Conservation (phyloP, 2,113 vertebrate genomes). For the Cyprinodon tularosa region DNA sequence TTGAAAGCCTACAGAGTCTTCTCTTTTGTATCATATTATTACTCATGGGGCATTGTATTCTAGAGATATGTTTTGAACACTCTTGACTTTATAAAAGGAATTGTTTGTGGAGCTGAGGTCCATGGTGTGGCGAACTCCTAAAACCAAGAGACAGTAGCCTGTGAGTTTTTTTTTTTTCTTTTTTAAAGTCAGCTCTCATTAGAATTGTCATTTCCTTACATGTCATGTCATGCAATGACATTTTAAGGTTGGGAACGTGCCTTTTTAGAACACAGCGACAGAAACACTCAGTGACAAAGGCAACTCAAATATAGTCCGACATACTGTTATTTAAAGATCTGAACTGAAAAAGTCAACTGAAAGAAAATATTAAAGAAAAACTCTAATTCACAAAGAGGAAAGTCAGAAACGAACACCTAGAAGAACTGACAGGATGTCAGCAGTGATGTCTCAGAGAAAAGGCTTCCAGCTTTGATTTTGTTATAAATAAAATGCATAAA, state of each 20-base stretch:
- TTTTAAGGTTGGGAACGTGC: conserved; percentile 52
- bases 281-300: conserved; percentile 53
- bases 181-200: conserved; percentile 43
- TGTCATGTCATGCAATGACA: conserved; percentile 63
- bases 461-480: conserved; percentile 16
- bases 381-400: conserved; percentile 32
- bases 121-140: conserved; percentile 54
- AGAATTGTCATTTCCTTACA: conserved; percentile 68
- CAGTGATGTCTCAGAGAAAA: conserved; percentile 18
- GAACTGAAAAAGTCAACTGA: conserved; percentile 27
- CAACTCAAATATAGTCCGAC: conserved; percentile 61
- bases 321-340: conserved; percentile 61
- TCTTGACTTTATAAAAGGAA: conserved; percentile 56
- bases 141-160: conserved; percentile 41
- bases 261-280: conserved; percentile 54
- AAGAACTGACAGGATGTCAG: conserved; percentile 18
- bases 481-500: conserved; percentile 12
- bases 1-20: conserved; percentile 7
- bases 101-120: conserved; percentile 30
- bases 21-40: conserved; percentile 14
- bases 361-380: conserved; percentile 26
- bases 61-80: conserved; percentile 38
- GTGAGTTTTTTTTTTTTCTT: conserved; percentile 18
- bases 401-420: conserved; percentile 35
- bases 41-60: conserved; percentile 34